phyloP scores from a whole-genome alignment of 2,113 vertebrate genomes.

The Tor tambroides region DNA sequence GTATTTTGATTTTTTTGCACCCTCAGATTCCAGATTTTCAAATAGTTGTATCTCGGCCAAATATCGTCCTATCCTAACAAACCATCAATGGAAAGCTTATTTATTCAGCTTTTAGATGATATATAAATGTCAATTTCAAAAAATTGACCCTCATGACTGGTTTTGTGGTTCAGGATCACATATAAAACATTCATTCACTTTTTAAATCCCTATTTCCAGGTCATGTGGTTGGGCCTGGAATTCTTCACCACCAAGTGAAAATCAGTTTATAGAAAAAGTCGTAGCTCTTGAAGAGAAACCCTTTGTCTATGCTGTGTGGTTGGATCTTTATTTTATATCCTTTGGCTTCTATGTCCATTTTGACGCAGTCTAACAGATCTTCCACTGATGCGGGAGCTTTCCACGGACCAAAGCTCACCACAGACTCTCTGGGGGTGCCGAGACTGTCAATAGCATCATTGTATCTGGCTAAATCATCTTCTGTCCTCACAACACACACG shows the following conservation, averaged over 20 bases:
- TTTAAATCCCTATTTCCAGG: background rate
- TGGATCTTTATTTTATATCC: constrained; percentile 79
- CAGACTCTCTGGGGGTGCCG: constrained; percentile 81
- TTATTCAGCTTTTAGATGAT: no score
- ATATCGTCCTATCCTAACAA: no score
- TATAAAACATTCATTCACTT: background rate
- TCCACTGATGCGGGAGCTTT: constrained; percentile 69
- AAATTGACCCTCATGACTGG: no score
- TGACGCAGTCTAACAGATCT: constrained; percentile 87
- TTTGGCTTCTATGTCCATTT: constrained; percentile 82
- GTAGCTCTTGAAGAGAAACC: constrained; percentile 74
- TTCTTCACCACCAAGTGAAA: constrained; percentile 90
- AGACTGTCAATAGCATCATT: constrained; percentile 75
- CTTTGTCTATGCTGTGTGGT: constrained; percentile 70
- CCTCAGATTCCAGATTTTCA: no score
- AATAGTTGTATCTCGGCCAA: no score
- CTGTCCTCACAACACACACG: constrained; percentile 80
- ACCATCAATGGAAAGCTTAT: no score
- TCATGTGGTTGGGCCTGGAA: background rate
- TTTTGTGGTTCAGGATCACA: no score
- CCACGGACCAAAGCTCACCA: constrained; percentile 94
- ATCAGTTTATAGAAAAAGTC: constrained; percentile 82
- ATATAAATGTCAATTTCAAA: no score
- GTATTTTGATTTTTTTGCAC: no score
- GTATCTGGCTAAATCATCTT: constrained; percentile 77